These are phyloP conservation scores for Micrasema longulum DNA, from an alignment of 1,140 invertebrate species.

Conservation along the genomic window DNA sequence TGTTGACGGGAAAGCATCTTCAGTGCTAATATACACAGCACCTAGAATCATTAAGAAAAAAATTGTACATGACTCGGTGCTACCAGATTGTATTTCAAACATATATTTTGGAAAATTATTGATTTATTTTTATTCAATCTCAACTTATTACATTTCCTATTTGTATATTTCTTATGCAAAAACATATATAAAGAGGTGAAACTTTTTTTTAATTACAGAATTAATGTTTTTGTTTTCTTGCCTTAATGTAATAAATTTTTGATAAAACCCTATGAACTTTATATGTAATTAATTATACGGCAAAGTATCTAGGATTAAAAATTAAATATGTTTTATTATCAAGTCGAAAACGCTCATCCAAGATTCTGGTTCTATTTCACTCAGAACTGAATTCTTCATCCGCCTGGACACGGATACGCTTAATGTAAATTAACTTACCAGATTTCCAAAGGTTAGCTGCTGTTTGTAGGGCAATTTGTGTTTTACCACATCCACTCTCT, in stretches of 20 bases:
- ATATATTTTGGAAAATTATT: too few relatives aligned
- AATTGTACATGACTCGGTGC: too few relatives aligned
- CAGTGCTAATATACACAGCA: slow-evolving; percentile 82
- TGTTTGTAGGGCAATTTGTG: slow-evolving; percentile 85
- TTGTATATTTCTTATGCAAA: too few relatives aligned
- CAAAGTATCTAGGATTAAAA: slow-evolving; percentile 30
- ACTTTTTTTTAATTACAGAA: too few relatives aligned
- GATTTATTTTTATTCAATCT: too few relatives aligned
- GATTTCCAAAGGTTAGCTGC: slow-evolving; percentile 58
- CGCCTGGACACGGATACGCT: not conserved
- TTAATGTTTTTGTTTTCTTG: too few relatives aligned
- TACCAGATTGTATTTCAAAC: too few relatives aligned
- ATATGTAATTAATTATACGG: not conserved
- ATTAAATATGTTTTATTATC: not conserved
- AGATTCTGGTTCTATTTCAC: too few relatives aligned
- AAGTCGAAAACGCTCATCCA: too few relatives aligned
- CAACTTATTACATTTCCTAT: too few relatives aligned
- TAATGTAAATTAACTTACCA: slow-evolving; percentile 2
- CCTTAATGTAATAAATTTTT: not conserved
- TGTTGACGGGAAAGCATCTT: slow-evolving; percentile 79
- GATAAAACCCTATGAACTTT: not conserved
- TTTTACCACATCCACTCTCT: slow-evolving; percentile 86
- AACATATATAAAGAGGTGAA: too few relatives aligned
- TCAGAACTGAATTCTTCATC: too few relatives aligned
- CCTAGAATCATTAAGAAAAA: slow-evolving; percentile 62